A percentile compares a stretch with the other conserved stretches of the same genome.
These are phyloP conservation scores for Hetaerina titia DNA, from an alignment of 2,888 invertebrate genomes.

Conservation along the genomic window DNA sequence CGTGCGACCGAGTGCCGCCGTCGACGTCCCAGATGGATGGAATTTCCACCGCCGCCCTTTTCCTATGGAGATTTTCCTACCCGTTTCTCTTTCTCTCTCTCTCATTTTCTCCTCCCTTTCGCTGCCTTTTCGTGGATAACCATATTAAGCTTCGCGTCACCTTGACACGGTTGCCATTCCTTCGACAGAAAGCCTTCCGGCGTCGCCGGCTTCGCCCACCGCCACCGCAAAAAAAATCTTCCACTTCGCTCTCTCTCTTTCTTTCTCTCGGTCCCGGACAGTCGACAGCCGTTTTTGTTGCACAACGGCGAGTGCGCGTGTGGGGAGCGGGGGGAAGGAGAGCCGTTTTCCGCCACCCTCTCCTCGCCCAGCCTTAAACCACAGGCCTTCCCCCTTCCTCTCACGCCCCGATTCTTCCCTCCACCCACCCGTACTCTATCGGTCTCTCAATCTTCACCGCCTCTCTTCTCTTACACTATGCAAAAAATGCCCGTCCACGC, in stretches of 20 bases:
- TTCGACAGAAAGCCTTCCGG: constrained; percentile 45
- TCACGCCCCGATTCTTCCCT: not conserved
- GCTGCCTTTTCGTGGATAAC: constrained; percentile 10
- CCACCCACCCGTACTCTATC: too few species aligned
- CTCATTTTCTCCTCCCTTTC: not conserved
- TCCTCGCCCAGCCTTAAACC: not conserved
- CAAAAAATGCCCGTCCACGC: too few species aligned
- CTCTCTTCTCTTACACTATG: too few species aligned
- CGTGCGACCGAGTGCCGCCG: not conserved
- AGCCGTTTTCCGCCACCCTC: not conserved
- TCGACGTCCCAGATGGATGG: not conserved
- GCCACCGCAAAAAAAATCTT: not conserved
- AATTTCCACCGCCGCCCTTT: not conserved
- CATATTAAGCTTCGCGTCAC: constrained; percentile 41
- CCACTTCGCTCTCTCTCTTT: not conserved
- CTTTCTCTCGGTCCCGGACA: not conserved
- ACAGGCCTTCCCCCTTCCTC: not conserved
- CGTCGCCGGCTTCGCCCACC: constrained; percentile 52
- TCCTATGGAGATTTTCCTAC: not conserved
- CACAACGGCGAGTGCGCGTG: not conserved
- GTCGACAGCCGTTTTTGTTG: not conserved
- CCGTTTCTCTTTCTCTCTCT: not conserved
- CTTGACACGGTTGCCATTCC: constrained; percentile 62
- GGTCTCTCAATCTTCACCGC: too few species aligned
- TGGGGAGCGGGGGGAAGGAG: not conserved